Evolutionary conservation across 2,888 invertebrate species (phyloP).

Genomic region (Andrena fulva): DNA sequence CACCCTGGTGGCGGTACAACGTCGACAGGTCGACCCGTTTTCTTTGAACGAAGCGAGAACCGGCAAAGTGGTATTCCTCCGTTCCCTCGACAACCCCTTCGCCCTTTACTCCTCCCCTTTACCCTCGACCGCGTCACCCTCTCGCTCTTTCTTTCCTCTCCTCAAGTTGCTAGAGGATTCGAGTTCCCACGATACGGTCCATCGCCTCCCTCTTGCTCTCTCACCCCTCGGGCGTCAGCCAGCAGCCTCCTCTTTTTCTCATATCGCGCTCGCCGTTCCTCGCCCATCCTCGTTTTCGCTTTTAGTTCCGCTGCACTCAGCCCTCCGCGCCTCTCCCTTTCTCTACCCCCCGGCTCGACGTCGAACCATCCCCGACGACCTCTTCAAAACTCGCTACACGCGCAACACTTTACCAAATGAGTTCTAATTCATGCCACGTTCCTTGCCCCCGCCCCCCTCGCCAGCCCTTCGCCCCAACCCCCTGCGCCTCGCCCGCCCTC

Average conservation of each 20-base stretch:
- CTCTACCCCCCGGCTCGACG: background rate
- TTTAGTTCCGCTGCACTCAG: slow-evolving; percentile 35
- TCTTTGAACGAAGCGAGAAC: slow-evolving; percentile 51
- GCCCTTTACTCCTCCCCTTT: background rate
- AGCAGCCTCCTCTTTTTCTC: slow-evolving; percentile 32
- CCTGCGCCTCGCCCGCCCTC: background rate
- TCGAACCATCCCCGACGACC: slow-evolving; percentile 51
- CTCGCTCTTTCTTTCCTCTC: slow-evolving; percentile 23
- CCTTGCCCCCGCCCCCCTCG: slow-evolving; percentile 47
- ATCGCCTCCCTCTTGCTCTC: slow-evolving; percentile 24
- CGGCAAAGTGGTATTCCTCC: slow-evolving; percentile 56
- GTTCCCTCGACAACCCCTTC: slow-evolving; percentile 25
- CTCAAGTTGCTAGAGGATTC: slow-evolving; percentile 47
- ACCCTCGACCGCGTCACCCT: slow-evolving; percentile 22
- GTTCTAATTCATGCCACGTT: slow-evolving; percentile 74
- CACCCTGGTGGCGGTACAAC: slow-evolving; percentile 45
- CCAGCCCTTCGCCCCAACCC: slow-evolving; percentile 24
- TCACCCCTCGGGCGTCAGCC: background rate
- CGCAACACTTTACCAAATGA: slow-evolving; percentile 76
- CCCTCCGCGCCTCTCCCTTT: slow-evolving; percentile 9
- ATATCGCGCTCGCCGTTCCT: slow-evolving; percentile 31
- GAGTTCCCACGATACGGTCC: slow-evolving; percentile 59
- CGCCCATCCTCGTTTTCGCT: slow-evolving; percentile 54
- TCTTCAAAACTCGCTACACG: slow-evolving; percentile 64
- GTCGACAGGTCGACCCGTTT: slow-evolving; percentile 55